Evolutionary conservation across 2,888 invertebrate genomes (phyloP).

Genomic region (Noctua fimbriata): DNA sequence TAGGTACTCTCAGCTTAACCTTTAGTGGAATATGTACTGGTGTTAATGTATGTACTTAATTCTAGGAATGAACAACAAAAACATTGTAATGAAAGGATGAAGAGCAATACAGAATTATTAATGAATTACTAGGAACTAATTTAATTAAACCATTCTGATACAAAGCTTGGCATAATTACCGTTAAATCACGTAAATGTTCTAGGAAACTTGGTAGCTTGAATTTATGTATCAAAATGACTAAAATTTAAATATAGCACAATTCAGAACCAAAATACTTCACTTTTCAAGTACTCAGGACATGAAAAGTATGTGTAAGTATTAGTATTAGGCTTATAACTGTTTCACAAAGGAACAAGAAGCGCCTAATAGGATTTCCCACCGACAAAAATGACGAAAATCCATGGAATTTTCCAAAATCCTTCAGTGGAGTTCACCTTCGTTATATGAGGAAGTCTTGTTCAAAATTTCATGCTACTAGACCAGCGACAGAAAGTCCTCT

Average conservation of each 20-base stretch:
- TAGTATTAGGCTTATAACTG: background rate
- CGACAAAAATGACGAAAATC: background rate
- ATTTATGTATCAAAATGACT: no score
- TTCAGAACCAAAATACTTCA: background rate
- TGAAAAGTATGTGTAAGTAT: background rate
- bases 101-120: background rate
- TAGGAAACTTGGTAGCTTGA: background rate
- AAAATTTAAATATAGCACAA: background rate
- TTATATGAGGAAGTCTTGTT: background rate
- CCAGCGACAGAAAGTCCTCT: background rate
- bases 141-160: background rate
- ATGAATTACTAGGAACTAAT: background rate
- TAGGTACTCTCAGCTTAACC: background rate
- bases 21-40: background rate
- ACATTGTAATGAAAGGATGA: background rate
- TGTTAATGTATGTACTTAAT: background rate
- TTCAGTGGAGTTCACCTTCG: background rate
- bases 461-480: background rate
- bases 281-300: background rate
- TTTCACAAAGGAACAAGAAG: background rate
- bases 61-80: background rate
- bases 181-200: background rate
- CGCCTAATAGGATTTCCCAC: background rate
- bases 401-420: background rate
- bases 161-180: background rate